phyloP scores from a whole-genome alignment of 2,113 vertebrate genomes.

The Pachypanchax playfairii region DNA sequence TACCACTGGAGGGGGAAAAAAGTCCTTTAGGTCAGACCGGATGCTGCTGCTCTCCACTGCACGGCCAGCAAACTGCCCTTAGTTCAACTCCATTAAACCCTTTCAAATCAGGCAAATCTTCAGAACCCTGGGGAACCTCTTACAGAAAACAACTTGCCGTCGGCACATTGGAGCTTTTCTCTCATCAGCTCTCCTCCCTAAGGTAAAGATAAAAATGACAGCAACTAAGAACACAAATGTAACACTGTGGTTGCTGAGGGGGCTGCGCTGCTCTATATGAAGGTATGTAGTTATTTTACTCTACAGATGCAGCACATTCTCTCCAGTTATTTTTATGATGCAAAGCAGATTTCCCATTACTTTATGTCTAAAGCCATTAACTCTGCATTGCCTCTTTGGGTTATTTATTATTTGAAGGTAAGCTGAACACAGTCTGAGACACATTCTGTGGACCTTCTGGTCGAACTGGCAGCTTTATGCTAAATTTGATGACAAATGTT shows the following conservation, averaged over 20 bases:
- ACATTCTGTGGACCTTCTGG: background rate
- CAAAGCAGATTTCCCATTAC: conserved; percentile 18
- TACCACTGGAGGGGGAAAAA: background rate
- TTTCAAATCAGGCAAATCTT: conserved; percentile 47
- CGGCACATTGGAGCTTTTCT: conserved; percentile 22
- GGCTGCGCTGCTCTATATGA: conserved; percentile 2
- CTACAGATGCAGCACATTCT: conserved; percentile 11
- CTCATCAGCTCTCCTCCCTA: conserved; percentile 37
- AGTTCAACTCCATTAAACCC: conserved; percentile 68
- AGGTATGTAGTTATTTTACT: conserved; percentile 37
- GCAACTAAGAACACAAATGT: conserved; percentile 21
- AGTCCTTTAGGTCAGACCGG: background rate
- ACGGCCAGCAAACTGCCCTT: conserved; percentile 45
- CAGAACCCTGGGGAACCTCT: conserved; percentile 45
- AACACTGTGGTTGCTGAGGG: conserved; percentile 17
- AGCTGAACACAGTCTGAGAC: no score
- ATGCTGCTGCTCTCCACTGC: conserved; percentile 11
- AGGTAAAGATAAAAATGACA: conserved; percentile 40
- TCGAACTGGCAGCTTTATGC: conserved; percentile 17
- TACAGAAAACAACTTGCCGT: conserved; percentile 30
- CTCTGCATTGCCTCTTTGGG: conserved; percentile 24
- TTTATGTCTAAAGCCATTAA: conserved; percentile 54
- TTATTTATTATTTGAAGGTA: no score
- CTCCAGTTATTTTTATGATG: background rate
- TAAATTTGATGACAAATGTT: conserved; percentile 34